These are phyloP conservation scores for Corythaeola cristata DNA, from an alignment of 2,113 vertebrate species.

Conservation along the genomic window DNA sequence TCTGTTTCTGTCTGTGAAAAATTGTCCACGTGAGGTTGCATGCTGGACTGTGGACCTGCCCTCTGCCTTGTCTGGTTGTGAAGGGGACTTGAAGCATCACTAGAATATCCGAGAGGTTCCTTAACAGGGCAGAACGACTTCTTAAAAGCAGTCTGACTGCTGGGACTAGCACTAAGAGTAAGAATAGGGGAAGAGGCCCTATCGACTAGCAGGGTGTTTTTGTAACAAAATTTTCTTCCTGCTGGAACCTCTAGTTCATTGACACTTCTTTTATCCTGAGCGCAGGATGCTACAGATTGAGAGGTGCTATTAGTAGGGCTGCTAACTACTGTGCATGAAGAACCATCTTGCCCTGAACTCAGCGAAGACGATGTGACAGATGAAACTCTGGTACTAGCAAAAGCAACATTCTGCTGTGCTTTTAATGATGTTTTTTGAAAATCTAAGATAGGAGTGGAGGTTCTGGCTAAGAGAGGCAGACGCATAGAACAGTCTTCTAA, in stretches of 20 bases:
- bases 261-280: background rate
- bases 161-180: conserved; percentile 77
- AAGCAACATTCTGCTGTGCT: conserved; percentile 38
- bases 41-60: background rate
- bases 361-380: background rate
- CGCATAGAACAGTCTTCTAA: conserved; percentile 36
- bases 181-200: conserved; percentile 94
- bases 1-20: conserved; percentile 65
- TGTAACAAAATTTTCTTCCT: conserved; percentile 21
- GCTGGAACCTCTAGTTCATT: background rate
- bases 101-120: background rate
- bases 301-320: conserved; percentile 20
- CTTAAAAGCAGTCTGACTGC: conserved; percentile 14
- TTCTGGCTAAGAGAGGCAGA: conserved; percentile 22
- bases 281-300: background rate
- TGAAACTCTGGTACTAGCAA: conserved; percentile 43
- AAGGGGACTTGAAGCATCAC: background rate
- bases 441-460: conserved; percentile 17
- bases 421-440: background rate
- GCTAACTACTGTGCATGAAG: conserved; percentile 10
- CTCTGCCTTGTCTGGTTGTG: conserved; percentile 27
- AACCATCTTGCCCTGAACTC: conserved; percentile 1
- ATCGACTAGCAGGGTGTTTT: conserved; percentile 75
- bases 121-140: background rate
- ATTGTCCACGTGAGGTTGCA: background rate